Base-by-base conservation (phyloP, 1,140 invertebrate genomes). In the Muscidifurax raptorellus region DNA sequence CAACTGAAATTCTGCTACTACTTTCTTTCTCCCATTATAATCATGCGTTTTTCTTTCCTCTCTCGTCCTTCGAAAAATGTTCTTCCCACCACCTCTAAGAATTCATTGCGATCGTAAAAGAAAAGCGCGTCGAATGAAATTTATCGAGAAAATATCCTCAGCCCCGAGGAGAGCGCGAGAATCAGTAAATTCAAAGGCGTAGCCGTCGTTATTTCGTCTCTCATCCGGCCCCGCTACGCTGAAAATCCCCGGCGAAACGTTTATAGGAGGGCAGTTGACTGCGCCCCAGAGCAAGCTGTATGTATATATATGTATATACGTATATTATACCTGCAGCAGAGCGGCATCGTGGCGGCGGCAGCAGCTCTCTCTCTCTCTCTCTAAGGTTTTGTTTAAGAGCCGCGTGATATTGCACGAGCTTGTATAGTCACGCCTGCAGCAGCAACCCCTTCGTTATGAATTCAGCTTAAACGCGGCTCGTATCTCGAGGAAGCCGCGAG, bases 371-470 rank as follows among this genome's bases (percentile, higher is more conserved):
- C n/a, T n/a, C n/a, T n/a, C n/a, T n/a, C n/a, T n/a, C n/a, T n/a
- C n/a, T n/a, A n/a, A 22, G 52, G 10, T 76, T 78, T 82, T 75
- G 72, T 82, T 36, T 28, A 59, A 64, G 10, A 64, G 30, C 67
- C 36, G 72, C 30, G 18, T 67, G 25, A 83, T 77, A 77, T 77
- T 52, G 30, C 59, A 47, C 15, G 13, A 7, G 52, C 52, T 59
- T 59, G 52, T 59, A 59, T 59, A 59, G 52, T 59, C 52, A 59
- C 52, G 52, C 52, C 52, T 44, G 36, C 30, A 52, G 18, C 36
- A 9, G 6, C 18, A 82, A 75, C 44, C 74, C 72, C 74, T 76
- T 83, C 81, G 59, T 83, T 83, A 83, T 66, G 82, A 77, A 83
- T 83, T 83, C 59, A 83, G 72, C 64, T 83, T 83, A 47, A 77